These are phyloP conservation scores for Pocillopora grandis DNA, from an alignment of 92 coral and sea anemone genomes.

Conservation along the genomic window DNA sequence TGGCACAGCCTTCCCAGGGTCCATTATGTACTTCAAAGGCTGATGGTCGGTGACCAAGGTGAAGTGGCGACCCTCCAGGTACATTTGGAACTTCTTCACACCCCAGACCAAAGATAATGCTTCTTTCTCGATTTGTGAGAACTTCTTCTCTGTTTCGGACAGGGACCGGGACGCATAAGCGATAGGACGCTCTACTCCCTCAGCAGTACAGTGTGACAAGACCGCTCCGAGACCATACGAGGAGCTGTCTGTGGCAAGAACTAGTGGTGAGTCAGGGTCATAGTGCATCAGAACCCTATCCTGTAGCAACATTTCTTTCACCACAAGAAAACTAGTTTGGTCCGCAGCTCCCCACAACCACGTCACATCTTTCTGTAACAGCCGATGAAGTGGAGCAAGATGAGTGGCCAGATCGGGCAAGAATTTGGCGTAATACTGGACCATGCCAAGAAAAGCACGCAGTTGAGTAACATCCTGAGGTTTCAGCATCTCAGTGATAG, in stretches of 20 bases:
- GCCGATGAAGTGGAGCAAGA: constrained; percentile 48
- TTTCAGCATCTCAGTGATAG: background rate
- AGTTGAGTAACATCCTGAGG: background rate
- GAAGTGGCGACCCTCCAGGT: too few species aligned
- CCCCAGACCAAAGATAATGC: constrained; percentile 34
- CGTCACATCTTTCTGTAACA: constrained; percentile 41
- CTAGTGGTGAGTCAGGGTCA: too few species aligned
- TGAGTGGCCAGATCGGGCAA: constrained; percentile 49
- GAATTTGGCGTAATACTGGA: constrained; percentile 47
- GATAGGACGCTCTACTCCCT: constrained; percentile 36
- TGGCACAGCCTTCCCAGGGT: constrained; percentile 24
- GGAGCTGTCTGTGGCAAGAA: constrained; percentile 43
- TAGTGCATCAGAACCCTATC: constrained; percentile 29
- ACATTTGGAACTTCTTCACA: too few species aligned
- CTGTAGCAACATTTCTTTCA: constrained; percentile 36
- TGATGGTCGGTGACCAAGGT: too few species aligned
- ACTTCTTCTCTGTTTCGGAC: constrained; percentile 46
- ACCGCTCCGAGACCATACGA: constrained; percentile 6
- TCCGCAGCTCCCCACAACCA: constrained; percentile 37
- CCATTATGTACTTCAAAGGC: too few species aligned
- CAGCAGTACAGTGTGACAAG: constrained; percentile 35
- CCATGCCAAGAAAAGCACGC: constrained; percentile 7
- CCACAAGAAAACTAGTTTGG: constrained; percentile 20
- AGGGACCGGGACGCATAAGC: constrained; percentile 49
- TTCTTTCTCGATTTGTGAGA: constrained; percentile 59